Conservation (phyloP, 2,888 invertebrate genomes). For the Pristionchus japonicus region DNA sequence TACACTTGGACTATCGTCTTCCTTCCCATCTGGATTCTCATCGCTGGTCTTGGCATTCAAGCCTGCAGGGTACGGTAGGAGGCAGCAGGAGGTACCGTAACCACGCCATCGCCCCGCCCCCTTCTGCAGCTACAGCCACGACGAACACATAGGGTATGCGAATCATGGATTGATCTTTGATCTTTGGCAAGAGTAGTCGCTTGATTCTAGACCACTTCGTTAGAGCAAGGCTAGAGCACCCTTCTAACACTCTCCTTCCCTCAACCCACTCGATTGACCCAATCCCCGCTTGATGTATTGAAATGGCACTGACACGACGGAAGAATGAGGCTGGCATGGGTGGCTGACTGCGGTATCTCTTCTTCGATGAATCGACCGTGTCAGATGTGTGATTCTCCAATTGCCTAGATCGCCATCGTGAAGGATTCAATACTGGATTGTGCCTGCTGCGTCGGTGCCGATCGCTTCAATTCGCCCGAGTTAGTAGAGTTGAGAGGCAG, state of each 20-base stretch:
- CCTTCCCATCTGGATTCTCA: conserved; percentile 38
- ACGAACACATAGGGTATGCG: not conserved
- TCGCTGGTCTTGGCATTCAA: conserved; percentile 19
- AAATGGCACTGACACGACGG: not conserved
- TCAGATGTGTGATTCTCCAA: conserved; percentile 26
- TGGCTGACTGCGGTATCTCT: conserved; percentile 9
- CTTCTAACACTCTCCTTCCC: not conserved
- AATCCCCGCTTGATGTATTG: not conserved
- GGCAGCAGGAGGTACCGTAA: conserved; percentile 27
- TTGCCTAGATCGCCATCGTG: conserved; percentile 9
- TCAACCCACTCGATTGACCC: not conserved
- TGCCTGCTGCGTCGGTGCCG: not conserved
- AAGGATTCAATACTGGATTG: not conserved
- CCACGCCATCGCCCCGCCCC: conserved; percentile 16
- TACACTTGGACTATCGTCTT: conserved; percentile 34
- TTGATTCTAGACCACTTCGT: not conserved
- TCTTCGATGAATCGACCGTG: not conserved
- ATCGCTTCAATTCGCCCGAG: not conserved
- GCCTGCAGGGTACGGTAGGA: conserved; percentile 41
- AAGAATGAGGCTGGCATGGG: not conserved
- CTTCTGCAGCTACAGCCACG: not conserved
- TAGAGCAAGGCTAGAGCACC: not conserved
- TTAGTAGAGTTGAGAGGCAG: conserved; percentile 13
- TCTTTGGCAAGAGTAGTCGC: not conserved
- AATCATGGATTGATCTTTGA: not conserved